Percentiles rank a stretch among this genome's conserved stretches.
These are phyloP conservation scores for Linurgus olivaceus DNA, from an alignment of 2,797 vertebrate species.

Conservation along the genomic window DNA sequence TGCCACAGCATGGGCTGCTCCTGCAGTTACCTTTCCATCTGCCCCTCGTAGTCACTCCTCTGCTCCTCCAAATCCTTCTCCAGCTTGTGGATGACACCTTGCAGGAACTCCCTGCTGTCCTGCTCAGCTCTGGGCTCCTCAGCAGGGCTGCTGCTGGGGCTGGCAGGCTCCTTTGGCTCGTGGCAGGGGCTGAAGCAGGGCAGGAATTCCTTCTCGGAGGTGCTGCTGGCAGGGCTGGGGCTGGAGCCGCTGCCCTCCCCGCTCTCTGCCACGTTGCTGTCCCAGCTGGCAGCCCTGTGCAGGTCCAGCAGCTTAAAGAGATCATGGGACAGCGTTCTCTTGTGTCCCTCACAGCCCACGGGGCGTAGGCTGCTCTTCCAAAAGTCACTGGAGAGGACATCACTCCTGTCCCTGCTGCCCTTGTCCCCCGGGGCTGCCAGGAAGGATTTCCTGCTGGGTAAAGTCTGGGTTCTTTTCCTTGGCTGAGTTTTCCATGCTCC, in stretches of 20 bases:
- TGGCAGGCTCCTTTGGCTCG: background rate
- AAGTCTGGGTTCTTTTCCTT: slow-evolving; percentile 93
- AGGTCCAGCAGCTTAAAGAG: slow-evolving; percentile 83
- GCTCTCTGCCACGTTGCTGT: background rate
- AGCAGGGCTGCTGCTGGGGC: background rate
- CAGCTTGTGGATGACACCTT: slow-evolving; percentile 48
- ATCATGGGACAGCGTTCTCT: slow-evolving; percentile 87
- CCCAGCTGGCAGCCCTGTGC: slow-evolving; percentile 59
- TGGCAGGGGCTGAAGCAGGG: background rate
- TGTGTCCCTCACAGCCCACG: slow-evolving; percentile 48
- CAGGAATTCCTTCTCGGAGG: slow-evolving; percentile 23
- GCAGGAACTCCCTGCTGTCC: slow-evolving; percentile 50
- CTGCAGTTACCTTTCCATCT: slow-evolving; percentile 78
- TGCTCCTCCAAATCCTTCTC: slow-evolving; percentile 62
- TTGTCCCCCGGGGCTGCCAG: slow-evolving; percentile 54
- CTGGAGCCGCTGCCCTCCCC: background rate
- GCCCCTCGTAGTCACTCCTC: slow-evolving; percentile 70
- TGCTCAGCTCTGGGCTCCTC: background rate
- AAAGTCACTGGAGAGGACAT: slow-evolving; percentile 59
- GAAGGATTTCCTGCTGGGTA: slow-evolving; percentile 82
- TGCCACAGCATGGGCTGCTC: background rate
- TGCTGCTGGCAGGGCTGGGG: background rate
- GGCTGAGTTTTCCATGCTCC: slow-evolving; percentile 74
- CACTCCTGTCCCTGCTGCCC: background rate
- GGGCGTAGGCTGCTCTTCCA: slow-evolving; percentile 41